phyloP scores from a whole-genome alignment of 1,140 invertebrate genomes.

The Anagrus nilaparvatae region DNA sequence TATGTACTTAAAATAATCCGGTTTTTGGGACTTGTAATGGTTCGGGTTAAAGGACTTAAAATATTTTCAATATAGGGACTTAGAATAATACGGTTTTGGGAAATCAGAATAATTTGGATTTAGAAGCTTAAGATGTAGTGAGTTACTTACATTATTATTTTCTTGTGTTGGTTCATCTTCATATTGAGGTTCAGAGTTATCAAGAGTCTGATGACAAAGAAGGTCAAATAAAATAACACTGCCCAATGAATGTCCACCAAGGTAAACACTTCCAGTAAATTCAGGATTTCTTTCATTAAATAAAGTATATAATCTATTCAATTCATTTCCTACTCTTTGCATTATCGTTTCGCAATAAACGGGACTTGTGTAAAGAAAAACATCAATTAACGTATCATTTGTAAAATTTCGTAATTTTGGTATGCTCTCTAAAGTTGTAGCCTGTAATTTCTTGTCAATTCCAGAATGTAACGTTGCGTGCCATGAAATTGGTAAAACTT shows the following conservation, averaged over 20 bases:
- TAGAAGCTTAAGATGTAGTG: too few species aligned
- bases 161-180: constrained; percentile 17
- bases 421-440: constrained; percentile 85
- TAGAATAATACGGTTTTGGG: too few species aligned
- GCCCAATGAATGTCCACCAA: constrained; percentile 88
- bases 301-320: constrained; percentile 75
- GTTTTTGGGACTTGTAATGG: too few species aligned
- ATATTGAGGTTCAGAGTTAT: constrained; percentile 29
- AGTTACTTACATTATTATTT: constrained; percentile 8
- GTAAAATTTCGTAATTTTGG: constrained; percentile 82
- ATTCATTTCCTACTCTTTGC: constrained; percentile 71
- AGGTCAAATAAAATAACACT: constrained; percentile 91
- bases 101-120: too few species aligned
- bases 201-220: constrained; percentile 80
- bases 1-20: too few species aligned
- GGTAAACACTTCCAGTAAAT: constrained; percentile 74
- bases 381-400: constrained; percentile 89
- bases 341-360: constrained; percentile 82
- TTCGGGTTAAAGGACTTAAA: too few species aligned
- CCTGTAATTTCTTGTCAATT: constrained; percentile 77
- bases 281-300: constrained; percentile 73
- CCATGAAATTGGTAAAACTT: constrained; percentile 90
- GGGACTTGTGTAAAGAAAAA: constrained; percentile 92
- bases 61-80: too few species aligned
- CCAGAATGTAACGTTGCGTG: constrained; percentile 83